Evolutionary conservation across 2,797 vertebrate species (phyloP), one percentile per base, ranked within the genome.

Genomic region (Tachyglossus aculeatus): DNA sequence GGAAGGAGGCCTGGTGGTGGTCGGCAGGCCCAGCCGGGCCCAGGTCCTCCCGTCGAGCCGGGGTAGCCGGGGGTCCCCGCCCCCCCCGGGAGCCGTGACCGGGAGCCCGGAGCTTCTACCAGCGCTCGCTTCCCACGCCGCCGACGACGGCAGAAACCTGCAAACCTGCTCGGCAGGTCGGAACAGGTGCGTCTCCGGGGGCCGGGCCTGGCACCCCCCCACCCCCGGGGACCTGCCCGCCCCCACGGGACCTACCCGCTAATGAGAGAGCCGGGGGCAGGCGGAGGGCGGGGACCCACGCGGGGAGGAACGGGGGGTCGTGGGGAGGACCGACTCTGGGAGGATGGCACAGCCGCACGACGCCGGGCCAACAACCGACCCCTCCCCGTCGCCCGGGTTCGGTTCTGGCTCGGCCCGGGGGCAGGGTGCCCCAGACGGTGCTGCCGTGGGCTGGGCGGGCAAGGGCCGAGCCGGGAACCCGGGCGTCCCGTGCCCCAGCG

Each of bases 141-240:
- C 80, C 71, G 45, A 48, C 40, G 40, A 77, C 48, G 71, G 82
- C 61, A 85, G 80, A 88, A 88, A 86, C 78, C 65, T 76, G 65
- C 84, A 81, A 90, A 88, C 87, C 87, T 88, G 88, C 86, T 88
- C 71, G 83, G 87, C 88, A 88, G 87, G 87, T 90, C 86, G 84
- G 83, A 88, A 88, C 87, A 90, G 88, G 88, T 90, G 88, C 82
- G 83, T 88, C 83, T 87, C 74, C 16, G 67, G 77, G 68, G 87
- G 80, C 71, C 32, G 79, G 82, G 85, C 76, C 85, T 88, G 78
- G 77, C 81, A 69, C 19, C 25, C 21, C n/a, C 40, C 32, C 80
- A 1, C 79, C 84, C n/a, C n/a, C n/a, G 25, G 44, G 18, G 14
- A 27, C 25, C 43, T 4, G 29, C 29, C 50, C 21, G 55, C 82